Percentiles rank a stretch among this genome's conserved stretches.
Conservation (phyloP, 2,797 vertebrate genomes). For the Peromyscus attwateri region DNA sequence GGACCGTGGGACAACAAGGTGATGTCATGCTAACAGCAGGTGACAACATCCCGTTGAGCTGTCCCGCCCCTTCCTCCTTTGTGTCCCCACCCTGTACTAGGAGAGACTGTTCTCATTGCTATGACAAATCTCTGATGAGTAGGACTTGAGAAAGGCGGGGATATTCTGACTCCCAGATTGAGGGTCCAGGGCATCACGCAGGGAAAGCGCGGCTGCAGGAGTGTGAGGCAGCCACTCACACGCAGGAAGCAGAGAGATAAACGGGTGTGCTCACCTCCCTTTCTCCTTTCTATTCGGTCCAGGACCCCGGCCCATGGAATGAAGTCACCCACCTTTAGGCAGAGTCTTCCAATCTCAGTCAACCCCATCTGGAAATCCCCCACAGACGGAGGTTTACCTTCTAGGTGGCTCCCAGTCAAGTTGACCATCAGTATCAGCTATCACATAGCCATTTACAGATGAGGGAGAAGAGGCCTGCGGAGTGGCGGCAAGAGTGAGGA, state of each 20-base stretch:
- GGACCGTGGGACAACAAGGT: neutral
- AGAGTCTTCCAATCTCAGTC: neutral
- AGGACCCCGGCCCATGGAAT: neutral
- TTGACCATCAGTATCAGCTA: neutral
- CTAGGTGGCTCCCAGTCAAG: neutral
- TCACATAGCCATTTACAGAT: neutral
- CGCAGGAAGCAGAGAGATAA: neutral
- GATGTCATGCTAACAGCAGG: no score
- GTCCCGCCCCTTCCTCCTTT: neutral
- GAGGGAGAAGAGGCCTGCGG: neutral
- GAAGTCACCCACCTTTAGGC: neutral
- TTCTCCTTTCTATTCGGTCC: neutral
- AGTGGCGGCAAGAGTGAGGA: neutral
- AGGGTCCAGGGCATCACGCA: neutral
- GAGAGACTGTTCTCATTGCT: neutral
- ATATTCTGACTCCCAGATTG: neutral
- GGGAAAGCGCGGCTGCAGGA: neutral
- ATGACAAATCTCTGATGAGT: neutral
- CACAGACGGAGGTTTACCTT: neutral
- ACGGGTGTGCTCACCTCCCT: neutral
- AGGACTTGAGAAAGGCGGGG: neutral
- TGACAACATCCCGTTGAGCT: neutral
- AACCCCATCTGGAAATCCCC: neutral
- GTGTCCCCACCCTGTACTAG: neutral
- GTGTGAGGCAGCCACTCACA: neutral